phyloP scores from a whole-genome alignment of 2,797 vertebrate species.

The Siniperca scherzeri region DNA sequence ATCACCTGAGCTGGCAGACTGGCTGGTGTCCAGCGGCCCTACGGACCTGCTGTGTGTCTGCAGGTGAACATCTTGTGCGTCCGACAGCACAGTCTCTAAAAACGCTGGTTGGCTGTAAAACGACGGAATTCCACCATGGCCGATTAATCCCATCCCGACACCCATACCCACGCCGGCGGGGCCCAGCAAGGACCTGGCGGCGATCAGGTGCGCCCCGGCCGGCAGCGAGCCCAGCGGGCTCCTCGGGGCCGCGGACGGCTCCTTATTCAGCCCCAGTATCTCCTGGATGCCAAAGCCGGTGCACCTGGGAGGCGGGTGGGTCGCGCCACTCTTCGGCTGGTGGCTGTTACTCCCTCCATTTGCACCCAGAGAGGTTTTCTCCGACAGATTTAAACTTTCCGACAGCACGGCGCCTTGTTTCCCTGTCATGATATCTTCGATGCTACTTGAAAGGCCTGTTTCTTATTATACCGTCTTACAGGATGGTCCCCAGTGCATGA shows the following conservation, averaged over 20 bases:
- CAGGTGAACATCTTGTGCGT: conserved; percentile 92
- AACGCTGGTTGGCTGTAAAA: conserved; percentile 97
- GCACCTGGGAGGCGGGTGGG: conserved; percentile 90
- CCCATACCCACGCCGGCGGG: conserved; percentile 90
- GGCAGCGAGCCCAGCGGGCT: conserved; percentile 89
- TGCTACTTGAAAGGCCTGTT: conserved; percentile 64
- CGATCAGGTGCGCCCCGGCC: conserved; percentile 91
- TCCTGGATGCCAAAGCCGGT: conserved; percentile 99
- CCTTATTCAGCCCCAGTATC: conserved; percentile 97
- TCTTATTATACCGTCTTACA: conserved; percentile 67
- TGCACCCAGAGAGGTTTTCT: conserved; percentile 81
- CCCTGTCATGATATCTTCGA: conserved; percentile 88
- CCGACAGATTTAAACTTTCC: conserved; percentile 88
- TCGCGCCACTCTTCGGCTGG: conserved; percentile 79
- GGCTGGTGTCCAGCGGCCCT: conserved; percentile 90
- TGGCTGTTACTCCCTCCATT: conserved; percentile 77
- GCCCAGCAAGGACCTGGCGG: conserved; percentile 93
- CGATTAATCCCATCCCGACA: conserved; percentile 94
- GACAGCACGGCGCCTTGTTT: conserved; percentile 92
- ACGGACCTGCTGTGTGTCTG: conserved; percentile 89
- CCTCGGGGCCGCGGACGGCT: conserved; percentile 89
- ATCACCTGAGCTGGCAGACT: conserved; percentile 96
- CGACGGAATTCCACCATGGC: conserved; percentile 91
- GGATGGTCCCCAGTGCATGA: conserved; percentile 92
- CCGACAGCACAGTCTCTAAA: conserved; percentile 93